Evolutionary conservation across 2,888 invertebrate species (phyloP).

Genomic region (Hypercompe scribonia): DNA sequence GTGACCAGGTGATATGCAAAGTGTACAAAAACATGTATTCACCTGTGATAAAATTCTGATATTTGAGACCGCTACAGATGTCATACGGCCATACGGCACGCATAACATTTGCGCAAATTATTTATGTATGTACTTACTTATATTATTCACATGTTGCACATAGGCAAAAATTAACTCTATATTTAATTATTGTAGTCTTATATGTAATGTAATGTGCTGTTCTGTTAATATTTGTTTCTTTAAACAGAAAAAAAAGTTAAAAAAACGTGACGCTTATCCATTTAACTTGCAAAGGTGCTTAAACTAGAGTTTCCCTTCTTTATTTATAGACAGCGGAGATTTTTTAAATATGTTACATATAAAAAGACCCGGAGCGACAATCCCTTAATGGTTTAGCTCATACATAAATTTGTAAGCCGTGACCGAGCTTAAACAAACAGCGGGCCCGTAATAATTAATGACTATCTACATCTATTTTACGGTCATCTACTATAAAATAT

Average conservation of each 20-base stretch:
- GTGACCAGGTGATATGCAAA: constrained; percentile 74
- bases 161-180: constrained; percentile 1
- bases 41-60: constrained; percentile 72
- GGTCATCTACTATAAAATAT: constrained; percentile 72
- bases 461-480: constrained; percentile 81
- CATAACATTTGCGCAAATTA: constrained; percentile 34
- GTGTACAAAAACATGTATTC: constrained; percentile 63
- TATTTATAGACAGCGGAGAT: constrained; percentile 50
- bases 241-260: neutral
- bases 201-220: neutral
- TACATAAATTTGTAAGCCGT: constrained; percentile 81
- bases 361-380: constrained; percentile 77
- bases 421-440: constrained; percentile 83
- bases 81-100: constrained; percentile 30
- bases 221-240: neutral
- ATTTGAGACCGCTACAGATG: constrained; percentile 65
- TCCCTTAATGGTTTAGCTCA: constrained; percentile 79
- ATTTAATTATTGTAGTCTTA: neutral
- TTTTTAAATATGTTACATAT: constrained; percentile 50
- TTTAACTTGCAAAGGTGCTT: constrained; percentile 39
- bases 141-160: constrained; percentile 19
- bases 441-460: constrained; percentile 79
- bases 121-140: constrained; percentile 11
- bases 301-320: constrained; percentile 34
- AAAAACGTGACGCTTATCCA: constrained; percentile 3